Evolutionary conservation across 1,140 invertebrate genomes (phyloP), one percentile per base, ranked within the genome.

Genomic region (Megathymus violae): DNA sequence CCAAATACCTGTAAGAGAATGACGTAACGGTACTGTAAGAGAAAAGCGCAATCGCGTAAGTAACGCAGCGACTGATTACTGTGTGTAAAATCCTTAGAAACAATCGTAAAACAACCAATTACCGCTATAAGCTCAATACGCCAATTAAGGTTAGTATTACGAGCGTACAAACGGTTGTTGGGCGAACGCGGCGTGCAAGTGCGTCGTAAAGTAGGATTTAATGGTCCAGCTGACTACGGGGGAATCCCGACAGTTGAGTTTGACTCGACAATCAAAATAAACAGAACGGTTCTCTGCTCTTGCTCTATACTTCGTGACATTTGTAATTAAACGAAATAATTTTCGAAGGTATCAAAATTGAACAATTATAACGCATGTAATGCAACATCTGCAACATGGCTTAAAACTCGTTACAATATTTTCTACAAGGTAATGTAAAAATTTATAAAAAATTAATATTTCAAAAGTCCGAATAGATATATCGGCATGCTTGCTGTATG

Each of bases 81-180:
- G n/a, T 27, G 17, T 54, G 51, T 25, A 17, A 7, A 54, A 15
- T 66, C 66, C 51, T 71, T 43, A 47, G 48, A 76, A 64, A 64
- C 44, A 64, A 67, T 76, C 71, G 71, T 80, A 82, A 85, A 83
- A 78, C 76, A 77, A 71, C 62, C 76, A 72, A 80, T 83, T 80
- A 80, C 58, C 34, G 66, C 67, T 67, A 78, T 84, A 85, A 85
- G 82, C 76, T 89, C 77, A 80, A 85, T 87, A 85, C 70, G 79
- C 75, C 86, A 89, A 89, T 89, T 87, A 89, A 83, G 78, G 77
- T 82, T 78, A 87, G 80, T 77, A 66, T 79, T 77, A 85, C 83
- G 71, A 69, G 60, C 77, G 65, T 65, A 74, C 78, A 81, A 83
- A 78, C 74, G 75, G 66, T 70, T 59, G 66, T 51, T 62, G 64